Conservation (phyloP, 2,888 invertebrate genomes). For the Drosophila mercatorum region DNA sequence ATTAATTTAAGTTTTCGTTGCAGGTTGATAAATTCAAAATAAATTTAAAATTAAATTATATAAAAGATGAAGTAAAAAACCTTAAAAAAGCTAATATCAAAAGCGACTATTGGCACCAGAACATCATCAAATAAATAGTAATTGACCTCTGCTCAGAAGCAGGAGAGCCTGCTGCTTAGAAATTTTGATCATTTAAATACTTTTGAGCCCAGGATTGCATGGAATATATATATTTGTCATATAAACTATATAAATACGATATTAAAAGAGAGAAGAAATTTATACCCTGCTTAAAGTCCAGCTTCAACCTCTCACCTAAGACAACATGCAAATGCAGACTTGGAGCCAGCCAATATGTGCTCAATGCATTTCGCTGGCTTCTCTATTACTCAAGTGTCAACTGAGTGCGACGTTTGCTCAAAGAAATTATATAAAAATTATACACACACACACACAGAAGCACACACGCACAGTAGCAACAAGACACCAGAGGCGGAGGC, state of each 20-base stretch:
- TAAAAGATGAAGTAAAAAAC: too few relatives aligned
- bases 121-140: too few relatives aligned
- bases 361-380: slow-evolving; percentile 52
- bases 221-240: too few relatives aligned
- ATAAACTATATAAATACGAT: not conserved
- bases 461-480: slow-evolving; percentile 59
- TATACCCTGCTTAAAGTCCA: not conserved
- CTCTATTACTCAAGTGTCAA: slow-evolving; percentile 62
- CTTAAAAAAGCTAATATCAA: too few relatives aligned
- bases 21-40: too few relatives aligned
- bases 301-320: not conserved
- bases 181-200: too few relatives aligned
- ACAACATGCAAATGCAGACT: not conserved
- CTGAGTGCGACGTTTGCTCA: slow-evolving; percentile 17
- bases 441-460: slow-evolving; percentile 35
- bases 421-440: slow-evolving; percentile 40
- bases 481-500: slow-evolving; percentile 25
- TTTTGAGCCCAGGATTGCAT: too few relatives aligned
- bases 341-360: slow-evolving; percentile 1
- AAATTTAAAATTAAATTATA: too few relatives aligned
- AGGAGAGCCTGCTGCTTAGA: too few relatives aligned
- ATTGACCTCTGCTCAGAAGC: too few relatives aligned
- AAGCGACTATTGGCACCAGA: too few relatives aligned
- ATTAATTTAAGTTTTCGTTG: too few relatives aligned
- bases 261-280: not conserved